phyloP scores from a whole-genome alignment of 2,888 invertebrate species.

The Xestoiulus laeticollis region DNA sequence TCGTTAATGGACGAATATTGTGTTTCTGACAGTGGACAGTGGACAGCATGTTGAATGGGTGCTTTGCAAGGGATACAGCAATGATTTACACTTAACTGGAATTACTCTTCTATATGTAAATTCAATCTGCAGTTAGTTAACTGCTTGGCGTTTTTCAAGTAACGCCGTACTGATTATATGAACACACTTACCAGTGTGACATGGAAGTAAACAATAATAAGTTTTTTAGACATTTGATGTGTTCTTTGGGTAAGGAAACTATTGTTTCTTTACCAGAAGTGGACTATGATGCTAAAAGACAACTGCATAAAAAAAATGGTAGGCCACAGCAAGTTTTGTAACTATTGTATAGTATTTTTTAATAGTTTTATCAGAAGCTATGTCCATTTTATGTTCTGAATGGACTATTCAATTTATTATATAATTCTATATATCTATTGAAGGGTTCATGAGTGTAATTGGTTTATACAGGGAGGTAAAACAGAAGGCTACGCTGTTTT shows the following conservation, averaged over 20 bases:
- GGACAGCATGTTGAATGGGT: background rate
- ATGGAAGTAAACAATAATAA: conserved; percentile 31
- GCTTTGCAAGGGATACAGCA: background rate
- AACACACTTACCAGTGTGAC: background rate
- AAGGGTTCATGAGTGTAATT: background rate
- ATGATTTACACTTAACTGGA: background rate
- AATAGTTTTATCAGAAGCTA: background rate
- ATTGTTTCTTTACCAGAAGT: background rate
- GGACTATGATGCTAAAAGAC: background rate
- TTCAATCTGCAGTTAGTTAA: background rate
- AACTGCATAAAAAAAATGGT: conserved; percentile 20
- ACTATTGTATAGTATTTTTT: background rate
- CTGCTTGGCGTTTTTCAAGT: background rate
- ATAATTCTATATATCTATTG: too few species aligned
- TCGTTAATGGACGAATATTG: background rate
- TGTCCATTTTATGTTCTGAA: too few species aligned
- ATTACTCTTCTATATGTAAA: background rate
- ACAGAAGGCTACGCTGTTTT: too few species aligned
- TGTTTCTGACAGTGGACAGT: background rate
- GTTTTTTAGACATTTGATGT: conserved; percentile 24
- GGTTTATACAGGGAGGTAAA: too few species aligned
- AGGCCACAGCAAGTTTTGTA: background rate
- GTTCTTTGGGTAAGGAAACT: background rate
- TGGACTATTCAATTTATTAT: too few species aligned
- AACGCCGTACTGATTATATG: background rate